Evolutionary conservation across 2,797 vertebrate genomes (phyloP), one percentile per base, ranked within the genome.

Genomic region (Nannoperca australis): DNA sequence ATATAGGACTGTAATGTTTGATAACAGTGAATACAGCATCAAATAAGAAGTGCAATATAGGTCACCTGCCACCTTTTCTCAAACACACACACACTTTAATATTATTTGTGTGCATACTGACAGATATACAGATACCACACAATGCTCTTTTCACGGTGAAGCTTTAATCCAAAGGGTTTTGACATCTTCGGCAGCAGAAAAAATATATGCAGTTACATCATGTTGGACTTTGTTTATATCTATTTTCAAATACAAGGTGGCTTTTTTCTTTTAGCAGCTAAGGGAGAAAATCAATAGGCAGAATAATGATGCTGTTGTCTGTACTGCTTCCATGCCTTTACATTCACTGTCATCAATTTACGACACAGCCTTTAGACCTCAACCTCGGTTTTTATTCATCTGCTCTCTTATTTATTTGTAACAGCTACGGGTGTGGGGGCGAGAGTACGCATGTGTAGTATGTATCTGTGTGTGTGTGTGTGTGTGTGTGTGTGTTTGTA

Each of bases 231-330:
- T 91, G 85, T 92, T 94, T 93, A 89, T 87, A 83, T 91, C 90
- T 92, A 67, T 88, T 92, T 90, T 92, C 70, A 91, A 80, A 91
- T 69, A 86, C 63, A 64, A 84, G 84, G 67, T 82, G 81, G 73
- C 69, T 84, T 85, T 88, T 88, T 87, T 83, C 79, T 82, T 77
- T 89, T 68, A 80, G 88, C 70, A 65, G 73, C 59, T 59, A 60
- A 70, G 74, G 73, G 50, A 77, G 85, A 84, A 93, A 93, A 94
- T 95, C 93, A 93, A 95, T 94, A 87, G 68, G 54, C 61, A 83
- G 90, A 91, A 93, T 95, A 94, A 94, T 92, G 91, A 94, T 86
- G 88, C 79, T 62, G 74, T 80, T 86, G 82, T 88, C 87, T 80
- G 79, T 42, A 61, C 72, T 62, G 78, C 74, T 80, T 81, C 77